phyloP scores from a whole-genome alignment of 1,140 invertebrate species.

The Bacillus rossius region DNA sequence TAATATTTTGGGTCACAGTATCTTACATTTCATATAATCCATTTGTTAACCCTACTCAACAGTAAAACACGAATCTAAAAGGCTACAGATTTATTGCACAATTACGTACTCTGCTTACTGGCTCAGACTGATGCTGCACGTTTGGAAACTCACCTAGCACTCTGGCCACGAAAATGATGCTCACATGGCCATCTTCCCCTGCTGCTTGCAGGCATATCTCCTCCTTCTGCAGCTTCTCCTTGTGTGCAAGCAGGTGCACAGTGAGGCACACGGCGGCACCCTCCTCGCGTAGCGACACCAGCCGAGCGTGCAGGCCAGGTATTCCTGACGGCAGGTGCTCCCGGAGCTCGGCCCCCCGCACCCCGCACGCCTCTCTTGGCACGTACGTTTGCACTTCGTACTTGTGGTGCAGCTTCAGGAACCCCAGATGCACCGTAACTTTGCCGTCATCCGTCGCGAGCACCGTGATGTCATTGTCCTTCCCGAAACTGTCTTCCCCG shows the following conservation, averaged over 20 bases:
- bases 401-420: slow-evolving; percentile 40
- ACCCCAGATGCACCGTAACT: slow-evolving; percentile 38
- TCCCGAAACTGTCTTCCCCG: slow-evolving; percentile 30
- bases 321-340: slow-evolving; percentile 17
- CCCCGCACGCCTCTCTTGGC: neutral
- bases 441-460: slow-evolving; percentile 26
- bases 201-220: slow-evolving; percentile 34
- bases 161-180: neutral
- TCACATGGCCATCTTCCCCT: neutral
- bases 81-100: no score
- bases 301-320: slow-evolving; percentile 37
- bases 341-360: neutral
- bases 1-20: no score
- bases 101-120: no score
- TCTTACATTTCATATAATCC: no score
- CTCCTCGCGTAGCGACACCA: slow-evolving; percentile 28
- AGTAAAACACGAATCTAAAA: no score
- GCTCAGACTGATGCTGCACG: no score
- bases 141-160: slow-evolving; percentile 16
- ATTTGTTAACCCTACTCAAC: no score
- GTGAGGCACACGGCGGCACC: slow-evolving; percentile 37
- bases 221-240: slow-evolving; percentile 47
- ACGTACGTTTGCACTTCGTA: slow-evolving; percentile 26
- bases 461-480: slow-evolving; percentile 36
- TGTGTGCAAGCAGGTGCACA: slow-evolving; percentile 47